Conservation (phyloP, 2,113 vertebrate genomes). For the Heterotilapia buettikoferi region DNA sequence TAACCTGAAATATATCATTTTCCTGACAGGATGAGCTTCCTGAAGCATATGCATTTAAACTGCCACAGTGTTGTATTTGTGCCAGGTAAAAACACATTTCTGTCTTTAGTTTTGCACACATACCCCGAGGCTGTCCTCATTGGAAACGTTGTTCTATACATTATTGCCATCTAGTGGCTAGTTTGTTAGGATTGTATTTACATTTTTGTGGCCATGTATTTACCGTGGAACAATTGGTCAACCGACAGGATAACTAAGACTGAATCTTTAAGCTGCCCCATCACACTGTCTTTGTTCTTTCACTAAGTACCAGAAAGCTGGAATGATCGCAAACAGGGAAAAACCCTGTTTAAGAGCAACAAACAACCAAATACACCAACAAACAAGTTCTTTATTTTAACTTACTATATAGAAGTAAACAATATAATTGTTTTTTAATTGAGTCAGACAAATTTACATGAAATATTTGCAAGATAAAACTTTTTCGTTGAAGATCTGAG, state of each 20-base stretch:
- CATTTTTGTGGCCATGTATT: not conserved
- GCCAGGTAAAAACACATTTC: not conserved
- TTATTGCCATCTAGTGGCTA: conserved; percentile 60
- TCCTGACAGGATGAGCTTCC: conserved; percentile 13
- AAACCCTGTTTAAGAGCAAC: not conserved
- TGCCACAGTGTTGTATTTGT: conserved; percentile 12
- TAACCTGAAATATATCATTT: conserved; percentile 8
- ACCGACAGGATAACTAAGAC: not conserved
- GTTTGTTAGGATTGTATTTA: not conserved
- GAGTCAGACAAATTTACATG: not conserved
- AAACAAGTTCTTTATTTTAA: not conserved
- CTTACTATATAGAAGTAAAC: not conserved
- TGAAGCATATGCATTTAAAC: conserved; percentile 9
- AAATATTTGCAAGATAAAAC: not conserved
- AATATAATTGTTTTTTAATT: not conserved
- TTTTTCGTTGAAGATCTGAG: not conserved
- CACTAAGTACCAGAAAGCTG: not conserved
- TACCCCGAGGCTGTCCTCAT: not conserved
- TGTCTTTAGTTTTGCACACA: not conserved
- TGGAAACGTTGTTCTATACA: not conserved
- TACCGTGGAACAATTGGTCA: not conserved
- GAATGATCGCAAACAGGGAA: not conserved
- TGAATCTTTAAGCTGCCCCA: not conserved
- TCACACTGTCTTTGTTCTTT: not conserved
- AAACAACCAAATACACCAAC: not conserved